These are phyloP conservation scores for Pluvianellus socialis DNA, from an alignment of 2,113 vertebrate genomes.

Conservation along the genomic window DNA sequence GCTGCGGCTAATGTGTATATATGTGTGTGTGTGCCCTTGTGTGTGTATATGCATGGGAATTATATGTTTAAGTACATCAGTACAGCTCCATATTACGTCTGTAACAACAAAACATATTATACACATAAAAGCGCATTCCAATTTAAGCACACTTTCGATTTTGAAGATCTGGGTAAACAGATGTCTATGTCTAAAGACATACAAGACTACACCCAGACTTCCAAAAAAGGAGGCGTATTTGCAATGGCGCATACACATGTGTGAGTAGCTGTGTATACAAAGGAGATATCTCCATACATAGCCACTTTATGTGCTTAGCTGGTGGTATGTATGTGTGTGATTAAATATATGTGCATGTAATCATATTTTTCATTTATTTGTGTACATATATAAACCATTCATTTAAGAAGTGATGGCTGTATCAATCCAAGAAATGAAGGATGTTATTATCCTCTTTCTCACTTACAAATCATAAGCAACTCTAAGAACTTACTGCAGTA, in stretches of 20 bases:
- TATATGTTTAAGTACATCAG: neutral
- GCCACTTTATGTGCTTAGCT: neutral
- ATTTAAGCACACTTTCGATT: neutral
- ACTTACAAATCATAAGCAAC: neutral
- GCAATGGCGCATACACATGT: neutral
- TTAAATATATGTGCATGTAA: neutral
- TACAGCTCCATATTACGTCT: neutral
- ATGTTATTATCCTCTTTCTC: neutral
- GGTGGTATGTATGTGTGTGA: neutral
- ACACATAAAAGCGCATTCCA: neutral
- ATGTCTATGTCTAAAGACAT: neutral
- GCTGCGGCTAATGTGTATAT: neutral
- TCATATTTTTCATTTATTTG: neutral
- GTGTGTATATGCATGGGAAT: neutral
- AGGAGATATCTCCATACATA: neutral
- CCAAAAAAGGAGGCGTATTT: neutral
- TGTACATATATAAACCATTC: neutral
- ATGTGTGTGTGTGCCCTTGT: rapidly evolving
- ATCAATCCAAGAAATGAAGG: neutral
- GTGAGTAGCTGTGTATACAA: neutral
- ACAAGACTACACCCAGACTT: neutral
- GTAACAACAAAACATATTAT: neutral
- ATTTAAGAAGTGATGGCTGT: neutral
- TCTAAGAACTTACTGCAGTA: neutral
- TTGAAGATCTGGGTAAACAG: neutral